Base-by-base conservation (phyloP, 2,888 invertebrate genomes). In the Selenia dentaria region DNA sequence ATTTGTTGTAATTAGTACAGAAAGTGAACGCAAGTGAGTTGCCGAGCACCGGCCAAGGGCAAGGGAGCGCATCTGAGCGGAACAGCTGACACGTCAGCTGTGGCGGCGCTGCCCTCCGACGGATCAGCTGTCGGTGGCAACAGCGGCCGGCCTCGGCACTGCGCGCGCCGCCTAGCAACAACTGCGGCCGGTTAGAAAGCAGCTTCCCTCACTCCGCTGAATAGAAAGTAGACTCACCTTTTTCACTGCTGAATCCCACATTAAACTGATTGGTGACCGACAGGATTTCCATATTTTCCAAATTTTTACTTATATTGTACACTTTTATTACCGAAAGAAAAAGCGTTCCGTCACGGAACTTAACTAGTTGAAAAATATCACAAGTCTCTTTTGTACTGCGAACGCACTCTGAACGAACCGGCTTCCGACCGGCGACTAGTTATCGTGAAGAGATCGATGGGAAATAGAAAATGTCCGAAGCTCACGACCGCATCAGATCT, bases 251-350 rank as follows among this genome's bases (percentile, higher is more conserved):
- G 92, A 95, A 95, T 91, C 94, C 94, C 80, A 94, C 94, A 84
- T 92, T 93, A 85, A 94, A 93, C 89, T 93, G 93, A 91, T 93
- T 95, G 83, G 94, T 93, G 81, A 95, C 94, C 82, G 95, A 93
- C 83, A 95, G 92, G 86, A 95, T 94, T 92, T 95, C 95, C 95
- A 95, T 95, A 83, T 92, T 93, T 74, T 90, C 86, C 87, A 87
- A 87, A 87, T 89, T 79, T 80, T 91, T 86, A 87, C 89, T 89
- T 87, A 88, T 88, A 83, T 88, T 89, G 90, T 89, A 88, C 91
- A 91, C 91, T 89, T 90, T 87, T 71, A 77, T 73, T 76, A 75
- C 74, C 64, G 69, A 80, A 81, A 79, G 80, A 81, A 79, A 73
- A 78, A 74, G 67, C 61, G 89, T 86, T 86, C 86, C 88, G 78